A percentile compares a stretch with the other conserved stretches of the same genome.
These are phyloP conservation scores for Bembecia ichneumoniformis DNA, from an alignment of 2,888 invertebrate genomes.

Conservation along the genomic window DNA sequence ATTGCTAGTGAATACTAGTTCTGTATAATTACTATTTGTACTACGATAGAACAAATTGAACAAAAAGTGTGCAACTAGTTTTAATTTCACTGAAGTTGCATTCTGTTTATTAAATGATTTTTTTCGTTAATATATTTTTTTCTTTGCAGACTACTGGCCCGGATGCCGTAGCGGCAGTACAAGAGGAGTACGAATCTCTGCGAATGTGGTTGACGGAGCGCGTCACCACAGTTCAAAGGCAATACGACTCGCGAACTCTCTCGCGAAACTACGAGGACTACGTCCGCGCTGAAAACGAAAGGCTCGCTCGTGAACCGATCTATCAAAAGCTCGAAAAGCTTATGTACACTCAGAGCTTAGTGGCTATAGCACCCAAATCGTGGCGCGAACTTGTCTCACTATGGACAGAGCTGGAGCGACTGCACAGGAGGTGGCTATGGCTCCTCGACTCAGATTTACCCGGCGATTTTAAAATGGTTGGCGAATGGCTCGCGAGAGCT, in stretches of 20 bases:
- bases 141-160: slow-evolving; percentile 74
- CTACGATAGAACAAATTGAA: no score
- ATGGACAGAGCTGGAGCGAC: slow-evolving; percentile 85
- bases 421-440: slow-evolving; percentile 91
- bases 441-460: slow-evolving; percentile 87
- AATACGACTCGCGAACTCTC: slow-evolving; percentile 81
- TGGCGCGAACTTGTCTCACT: slow-evolving; percentile 86
- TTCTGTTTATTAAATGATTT: background rate
- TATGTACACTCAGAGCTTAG: slow-evolving; percentile 84
- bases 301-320: slow-evolving; percentile 78
- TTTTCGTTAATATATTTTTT: background rate
- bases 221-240: slow-evolving; percentile 81
- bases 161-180: slow-evolving; percentile 82
- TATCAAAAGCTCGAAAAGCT: slow-evolving; percentile 85
- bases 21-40: no score
- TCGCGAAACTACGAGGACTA: slow-evolving; percentile 88
- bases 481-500: slow-evolving; percentile 92
- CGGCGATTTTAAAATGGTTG: slow-evolving; percentile 87
- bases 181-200: slow-evolving; percentile 85
- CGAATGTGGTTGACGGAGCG: slow-evolving; percentile 87
- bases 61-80: no score
- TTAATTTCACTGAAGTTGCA: no score
- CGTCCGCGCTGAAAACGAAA: slow-evolving; percentile 81
- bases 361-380: slow-evolving; percentile 86
- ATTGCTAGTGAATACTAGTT: no score